These are phyloP conservation scores for Delphinus delphis DNA, from an alignment of 2,113 vertebrate species.

Conservation along the genomic window DNA sequence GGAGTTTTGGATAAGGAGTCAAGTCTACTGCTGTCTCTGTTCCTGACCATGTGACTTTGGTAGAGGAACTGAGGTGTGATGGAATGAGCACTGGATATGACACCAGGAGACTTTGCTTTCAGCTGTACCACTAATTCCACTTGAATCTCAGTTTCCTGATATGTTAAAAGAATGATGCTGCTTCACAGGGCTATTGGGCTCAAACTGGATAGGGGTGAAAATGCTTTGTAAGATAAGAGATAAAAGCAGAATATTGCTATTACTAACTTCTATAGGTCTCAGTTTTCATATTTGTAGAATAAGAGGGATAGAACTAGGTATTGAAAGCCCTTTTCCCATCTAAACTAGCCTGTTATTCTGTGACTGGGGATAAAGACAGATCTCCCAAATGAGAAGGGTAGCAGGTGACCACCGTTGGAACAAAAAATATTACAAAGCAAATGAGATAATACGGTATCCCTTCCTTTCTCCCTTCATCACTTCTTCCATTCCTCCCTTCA, in stretches of 20 bases:
- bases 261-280: not conserved
- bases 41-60: constrained; percentile 20
- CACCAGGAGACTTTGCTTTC: not conserved
- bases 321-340: not conserved
- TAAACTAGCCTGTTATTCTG: not conserved
- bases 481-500: not conserved
- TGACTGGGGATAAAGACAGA: not conserved
- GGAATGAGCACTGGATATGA: not conserved
- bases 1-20: constrained; percentile 11
- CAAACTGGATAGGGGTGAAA: not conserved
- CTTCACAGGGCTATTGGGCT: not conserved
- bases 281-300: not conserved
- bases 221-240: not conserved
- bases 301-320: not conserved
- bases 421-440: not conserved
- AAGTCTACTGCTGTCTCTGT: constrained; percentile 29
- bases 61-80: not conserved
- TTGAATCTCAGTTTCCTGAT: constrained; percentile 30
- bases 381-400: not conserved
- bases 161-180: not conserved
- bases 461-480: not conserved
- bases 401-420: not conserved
- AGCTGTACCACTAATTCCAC: not conserved
- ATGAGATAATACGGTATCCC: not conserved
- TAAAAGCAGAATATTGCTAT: not conserved